These are phyloP conservation scores for Drosophila nannoptera DNA, from an alignment of 1,140 invertebrate genomes.

Conservation along the genomic window DNA sequence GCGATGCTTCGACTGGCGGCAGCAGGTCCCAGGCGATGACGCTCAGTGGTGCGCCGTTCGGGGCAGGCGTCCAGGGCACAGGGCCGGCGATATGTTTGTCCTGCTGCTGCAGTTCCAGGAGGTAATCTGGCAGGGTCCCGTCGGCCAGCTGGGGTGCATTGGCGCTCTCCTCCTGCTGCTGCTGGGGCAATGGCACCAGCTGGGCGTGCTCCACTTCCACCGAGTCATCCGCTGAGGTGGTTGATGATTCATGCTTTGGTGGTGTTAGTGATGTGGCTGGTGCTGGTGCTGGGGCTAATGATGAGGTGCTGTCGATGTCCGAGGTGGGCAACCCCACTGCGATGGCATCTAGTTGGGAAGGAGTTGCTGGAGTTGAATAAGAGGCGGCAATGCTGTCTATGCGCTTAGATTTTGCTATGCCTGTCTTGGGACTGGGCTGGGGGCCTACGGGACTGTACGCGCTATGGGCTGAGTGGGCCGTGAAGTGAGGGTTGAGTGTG, in stretches of 20 bases:
- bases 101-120: slow-evolving; percentile 61
- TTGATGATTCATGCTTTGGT: slow-evolving; percentile 53
- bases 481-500: slow-evolving; percentile 48
- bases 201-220: slow-evolving; percentile 73
- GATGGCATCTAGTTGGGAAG: slow-evolving; percentile 77
- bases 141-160: slow-evolving; percentile 29
- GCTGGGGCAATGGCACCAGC: slow-evolving; percentile 42
- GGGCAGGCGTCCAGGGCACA: slow-evolving; percentile 58
- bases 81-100: slow-evolving; percentile 69
- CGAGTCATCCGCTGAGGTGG: slow-evolving; percentile 15
- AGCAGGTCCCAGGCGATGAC: slow-evolving; percentile 77
- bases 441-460: neutral
- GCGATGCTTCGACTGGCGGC: slow-evolving; percentile 46
- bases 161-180: slow-evolving; percentile 19
- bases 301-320: slow-evolving; percentile 31
- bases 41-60: slow-evolving; percentile 51
- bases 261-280: slow-evolving; percentile 70
- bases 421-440: slow-evolving; percentile 1
- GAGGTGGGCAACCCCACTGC: slow-evolving; percentile 61
- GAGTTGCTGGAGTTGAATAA: slow-evolving; percentile 67
- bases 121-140: slow-evolving; percentile 56
- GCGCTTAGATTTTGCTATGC: slow-evolving; percentile 33
- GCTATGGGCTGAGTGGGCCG: slow-evolving; percentile 3
- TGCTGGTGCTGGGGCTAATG: slow-evolving; percentile 54
- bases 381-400: slow-evolving; percentile 46